A percentile compares a stretch with the other conserved stretches of the same genome.
Evolutionary conservation across 2,113 vertebrate species (phyloP).

Genomic region (Larimichthys crocea): DNA sequence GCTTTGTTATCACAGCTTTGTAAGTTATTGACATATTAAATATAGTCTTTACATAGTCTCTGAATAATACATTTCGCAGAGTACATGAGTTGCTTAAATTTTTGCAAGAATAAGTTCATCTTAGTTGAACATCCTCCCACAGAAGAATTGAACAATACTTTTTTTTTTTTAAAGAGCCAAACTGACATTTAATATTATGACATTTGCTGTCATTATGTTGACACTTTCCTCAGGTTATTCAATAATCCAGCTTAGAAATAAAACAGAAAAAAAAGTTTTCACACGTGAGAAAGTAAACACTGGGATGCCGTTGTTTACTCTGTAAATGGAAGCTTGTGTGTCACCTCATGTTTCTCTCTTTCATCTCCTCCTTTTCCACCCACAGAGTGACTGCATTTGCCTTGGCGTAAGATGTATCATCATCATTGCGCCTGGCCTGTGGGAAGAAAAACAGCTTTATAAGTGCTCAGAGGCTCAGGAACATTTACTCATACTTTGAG

Average conservation of each 20-base stretch:
- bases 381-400: conserved; percentile 38
- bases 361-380: conserved; percentile 53
- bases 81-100: background rate
- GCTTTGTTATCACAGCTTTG: background rate
- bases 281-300: conserved; percentile 34
- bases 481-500: conserved; percentile 38
- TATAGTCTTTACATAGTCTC: background rate
- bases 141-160: conserved; percentile 12
- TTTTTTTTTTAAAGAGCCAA: background rate
- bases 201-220: conserved; percentile 18
- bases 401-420: conserved; percentile 36
- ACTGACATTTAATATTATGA: conserved; percentile 27
- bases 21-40: background rate
- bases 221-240: conserved; percentile 26
- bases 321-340: conserved; percentile 55
- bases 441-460: background rate
- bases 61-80: background rate
- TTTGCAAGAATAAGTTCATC: background rate
- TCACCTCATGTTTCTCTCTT: conserved; percentile 53
- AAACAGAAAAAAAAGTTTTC: background rate
- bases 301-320: conserved; percentile 29
- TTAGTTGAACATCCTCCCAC: background rate
- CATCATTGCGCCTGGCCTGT: background rate
- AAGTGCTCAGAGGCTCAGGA: conserved; percentile 20
- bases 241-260: conserved; percentile 12